Conservation (phyloP, 1,140 invertebrate species). For the Lasioglossum baleicum region DNA sequence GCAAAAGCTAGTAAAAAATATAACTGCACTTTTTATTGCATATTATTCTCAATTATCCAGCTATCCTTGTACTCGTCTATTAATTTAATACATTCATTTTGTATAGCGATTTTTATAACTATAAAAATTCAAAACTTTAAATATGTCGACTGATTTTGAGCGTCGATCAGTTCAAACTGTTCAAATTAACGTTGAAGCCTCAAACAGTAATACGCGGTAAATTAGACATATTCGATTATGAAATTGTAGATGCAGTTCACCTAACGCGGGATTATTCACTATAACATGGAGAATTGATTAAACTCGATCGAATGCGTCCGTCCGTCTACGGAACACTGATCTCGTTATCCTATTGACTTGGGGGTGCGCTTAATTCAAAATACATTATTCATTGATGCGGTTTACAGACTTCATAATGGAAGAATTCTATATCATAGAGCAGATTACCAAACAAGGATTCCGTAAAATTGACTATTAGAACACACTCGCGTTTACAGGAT, state of each 20-base stretch:
- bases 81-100: too few species aligned
- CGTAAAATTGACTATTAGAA: background rate
- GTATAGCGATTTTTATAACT: too few species aligned
- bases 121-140: too few species aligned
- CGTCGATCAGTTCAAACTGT: too few species aligned
- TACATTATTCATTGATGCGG: constrained; percentile 36
- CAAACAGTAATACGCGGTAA: background rate
- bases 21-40: too few species aligned
- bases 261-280: background rate
- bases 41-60: too few species aligned
- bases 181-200: too few species aligned
- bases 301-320: constrained; percentile 1
- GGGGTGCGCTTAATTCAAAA: constrained; percentile 14
- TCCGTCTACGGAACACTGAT: constrained; percentile 17
- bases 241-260: constrained; percentile 8
- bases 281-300: constrained; percentile 11
- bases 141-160: too few species aligned
- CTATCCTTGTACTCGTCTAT: too few species aligned
- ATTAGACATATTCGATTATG: background rate
- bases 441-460: constrained; percentile 1
- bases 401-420: constrained; percentile 1
- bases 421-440: background rate
- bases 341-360: constrained; percentile 37
- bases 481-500: background rate
- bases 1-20: too few species aligned